phyloP scores from a whole-genome alignment of 2,113 vertebrate genomes.

The Callipepla californica region DNA sequence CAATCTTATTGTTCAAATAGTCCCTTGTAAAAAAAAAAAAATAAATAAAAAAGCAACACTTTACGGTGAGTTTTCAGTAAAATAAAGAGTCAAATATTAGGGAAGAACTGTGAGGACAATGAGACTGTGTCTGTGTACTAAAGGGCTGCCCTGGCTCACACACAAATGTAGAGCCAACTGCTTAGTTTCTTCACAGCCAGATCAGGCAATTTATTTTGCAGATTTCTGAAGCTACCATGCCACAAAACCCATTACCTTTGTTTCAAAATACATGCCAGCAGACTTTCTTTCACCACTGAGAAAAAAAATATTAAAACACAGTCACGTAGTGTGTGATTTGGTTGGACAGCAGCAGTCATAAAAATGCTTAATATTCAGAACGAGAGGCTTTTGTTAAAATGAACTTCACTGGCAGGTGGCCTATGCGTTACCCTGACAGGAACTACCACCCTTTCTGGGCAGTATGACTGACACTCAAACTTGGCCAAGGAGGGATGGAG shows the following conservation, averaged over 20 bases:
- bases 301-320: conserved; percentile 29
- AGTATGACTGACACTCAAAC: conserved; percentile 11
- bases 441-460: conserved; percentile 39
- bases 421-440: not conserved
- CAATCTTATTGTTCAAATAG: not conserved
- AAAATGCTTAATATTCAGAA: conserved; percentile 7
- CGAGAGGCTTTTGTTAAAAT: not conserved
- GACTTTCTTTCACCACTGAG: not conserved
- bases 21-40: not conserved
- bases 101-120: not conserved
- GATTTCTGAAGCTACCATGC: not conserved
- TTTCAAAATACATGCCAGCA: not conserved
- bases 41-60: not conserved
- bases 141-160: not conserved
- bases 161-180: not conserved
- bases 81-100: not conserved
- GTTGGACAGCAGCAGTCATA: not conserved
- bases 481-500: conserved; percentile 40
- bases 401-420: conserved; percentile 4
- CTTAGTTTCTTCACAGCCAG: not conserved
- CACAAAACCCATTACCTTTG: not conserved
- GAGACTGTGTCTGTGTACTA: conserved; percentile 2
- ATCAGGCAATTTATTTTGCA: not conserved
- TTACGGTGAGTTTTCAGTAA: not conserved
- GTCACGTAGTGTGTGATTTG: not conserved